Evolutionary conservation across 2,888 invertebrate genomes (phyloP).

Genomic region (Himalopsyche japonica): DNA sequence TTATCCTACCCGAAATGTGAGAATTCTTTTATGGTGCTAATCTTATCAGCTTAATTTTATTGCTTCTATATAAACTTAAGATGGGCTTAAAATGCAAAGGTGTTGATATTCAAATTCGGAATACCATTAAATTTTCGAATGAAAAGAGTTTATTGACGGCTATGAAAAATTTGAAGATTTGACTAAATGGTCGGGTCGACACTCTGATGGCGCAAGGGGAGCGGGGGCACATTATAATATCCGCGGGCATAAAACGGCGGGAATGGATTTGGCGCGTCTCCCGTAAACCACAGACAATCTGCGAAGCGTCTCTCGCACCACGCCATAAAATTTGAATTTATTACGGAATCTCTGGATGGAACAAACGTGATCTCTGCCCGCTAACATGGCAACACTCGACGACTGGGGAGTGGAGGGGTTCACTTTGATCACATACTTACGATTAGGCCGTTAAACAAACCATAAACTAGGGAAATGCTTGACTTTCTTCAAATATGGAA

Average conservation of each 20-base stretch:
- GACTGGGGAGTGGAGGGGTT: background rate
- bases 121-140: background rate
- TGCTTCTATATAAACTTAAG: too few species aligned
- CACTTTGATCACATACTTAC: background rate
- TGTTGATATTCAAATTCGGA: background rate
- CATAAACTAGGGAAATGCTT: background rate
- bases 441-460: background rate
- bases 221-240: constrained; percentile 32
- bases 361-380: constrained; percentile 28
- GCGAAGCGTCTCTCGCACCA: constrained; percentile 32
- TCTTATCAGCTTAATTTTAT: too few species aligned
- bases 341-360: constrained; percentile 32
- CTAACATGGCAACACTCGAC: constrained; percentile 12
- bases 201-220: background rate
- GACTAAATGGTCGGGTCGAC: constrained; percentile 4
- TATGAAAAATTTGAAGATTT: constrained; percentile 16
- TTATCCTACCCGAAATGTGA: too few species aligned
- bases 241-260: constrained; percentile 30
- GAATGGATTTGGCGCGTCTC: constrained; percentile 38
- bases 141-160: background rate
- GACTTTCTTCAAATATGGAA: background rate
- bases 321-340: constrained; percentile 40
- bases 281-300: constrained; percentile 40
- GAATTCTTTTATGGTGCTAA: too few species aligned
- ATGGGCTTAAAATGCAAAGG: background rate